Percentiles rank a stretch among this genome's conserved stretches.
These are phyloP conservation scores for Drosophila ercepeae DNA, from an alignment of 1,140 invertebrate species.

Conservation along the genomic window DNA sequence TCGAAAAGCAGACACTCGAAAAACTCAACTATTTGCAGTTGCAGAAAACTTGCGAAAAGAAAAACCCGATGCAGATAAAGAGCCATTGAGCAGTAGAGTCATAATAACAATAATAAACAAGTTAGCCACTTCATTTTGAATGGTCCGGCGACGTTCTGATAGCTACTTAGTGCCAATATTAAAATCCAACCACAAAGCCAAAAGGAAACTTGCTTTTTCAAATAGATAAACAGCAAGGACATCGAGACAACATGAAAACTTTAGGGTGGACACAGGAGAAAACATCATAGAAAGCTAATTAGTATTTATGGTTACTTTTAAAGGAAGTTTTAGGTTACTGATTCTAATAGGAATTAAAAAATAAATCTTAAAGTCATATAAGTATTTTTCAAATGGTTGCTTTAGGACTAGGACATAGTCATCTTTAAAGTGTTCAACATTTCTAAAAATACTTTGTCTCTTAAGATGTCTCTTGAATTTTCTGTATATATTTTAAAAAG, in stretches of 20 bases:
- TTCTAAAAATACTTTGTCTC: too few species aligned
- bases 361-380: too few species aligned
- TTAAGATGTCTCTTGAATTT: too few species aligned
- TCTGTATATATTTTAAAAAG: too few species aligned
- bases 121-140: conserved; percentile 78
- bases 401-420: too few species aligned
- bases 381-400: too few species aligned
- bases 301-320: conserved; percentile 71
- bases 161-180: conserved; percentile 78
- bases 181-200: conserved; percentile 72
- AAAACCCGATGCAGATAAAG: conserved; percentile 19
- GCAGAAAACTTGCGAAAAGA: conserved; percentile 30
- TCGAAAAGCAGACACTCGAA: conserved; percentile 64
- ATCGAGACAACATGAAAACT: conserved; percentile 19
- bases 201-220: conserved; percentile 37
- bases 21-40: conserved; percentile 57
- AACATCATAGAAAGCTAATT: conserved; percentile 57
- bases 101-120: conserved; percentile 81
- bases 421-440: too few species aligned
- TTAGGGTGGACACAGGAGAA: conserved; percentile 6
- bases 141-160: conserved; percentile 62
- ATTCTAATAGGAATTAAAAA: too few species aligned
- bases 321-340: not conserved
- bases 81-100: conserved; percentile 28
- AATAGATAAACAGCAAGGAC: conserved; percentile 60